Percentiles rank a stretch among this genome's conserved stretches.
phyloP scores from a whole-genome alignment of 2,888 invertebrate genomes.

The Lepidochrysops patricia region DNA sequence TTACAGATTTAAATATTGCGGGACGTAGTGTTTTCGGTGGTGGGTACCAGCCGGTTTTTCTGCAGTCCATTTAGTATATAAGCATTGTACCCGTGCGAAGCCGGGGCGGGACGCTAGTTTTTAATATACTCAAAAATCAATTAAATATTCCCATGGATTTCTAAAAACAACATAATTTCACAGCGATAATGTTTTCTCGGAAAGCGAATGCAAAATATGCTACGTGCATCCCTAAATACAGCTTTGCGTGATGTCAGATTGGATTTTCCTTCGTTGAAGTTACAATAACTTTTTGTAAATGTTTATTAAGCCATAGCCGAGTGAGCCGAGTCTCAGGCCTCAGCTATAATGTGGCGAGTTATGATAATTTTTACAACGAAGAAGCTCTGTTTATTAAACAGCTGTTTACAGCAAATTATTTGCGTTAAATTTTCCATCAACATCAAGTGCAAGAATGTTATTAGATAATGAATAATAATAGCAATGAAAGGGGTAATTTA shows the following conservation, averaged over 20 bases:
- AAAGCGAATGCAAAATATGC: slow-evolving; percentile 40
- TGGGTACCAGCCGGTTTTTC: too few species aligned
- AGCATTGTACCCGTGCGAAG: too few species aligned
- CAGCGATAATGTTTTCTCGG: slow-evolving; percentile 45
- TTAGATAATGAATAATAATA: too few species aligned
- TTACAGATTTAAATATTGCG: too few species aligned
- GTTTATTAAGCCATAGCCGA: slow-evolving; percentile 7
- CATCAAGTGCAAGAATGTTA: background rate
- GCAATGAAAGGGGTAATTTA: too few species aligned
- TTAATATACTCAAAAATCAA: background rate
- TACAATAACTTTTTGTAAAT: slow-evolving; percentile 35
- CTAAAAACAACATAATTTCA: slow-evolving; percentile 22
- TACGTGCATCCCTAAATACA: slow-evolving; percentile 48
- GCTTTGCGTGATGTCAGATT: slow-evolving; percentile 57
- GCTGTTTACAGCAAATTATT: background rate
- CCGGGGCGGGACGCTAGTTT: too few species aligned
- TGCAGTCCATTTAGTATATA: too few species aligned
- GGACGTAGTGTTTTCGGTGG: too few species aligned
- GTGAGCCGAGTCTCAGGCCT: too few species aligned
- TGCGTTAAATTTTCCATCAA: too few species aligned
- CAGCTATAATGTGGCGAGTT: background rate
- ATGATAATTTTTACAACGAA: slow-evolving; percentile 3
- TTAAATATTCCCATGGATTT: slow-evolving; percentile 4
- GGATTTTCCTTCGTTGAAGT: slow-evolving; percentile 39
- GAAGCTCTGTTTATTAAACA: slow-evolving; percentile 16